A percentile compares a stretch with the other conserved stretches of the same genome.
These are phyloP conservation scores for Ochropacha duplaris DNA, from an alignment of 2,888 invertebrate genomes.

Conservation along the genomic window DNA sequence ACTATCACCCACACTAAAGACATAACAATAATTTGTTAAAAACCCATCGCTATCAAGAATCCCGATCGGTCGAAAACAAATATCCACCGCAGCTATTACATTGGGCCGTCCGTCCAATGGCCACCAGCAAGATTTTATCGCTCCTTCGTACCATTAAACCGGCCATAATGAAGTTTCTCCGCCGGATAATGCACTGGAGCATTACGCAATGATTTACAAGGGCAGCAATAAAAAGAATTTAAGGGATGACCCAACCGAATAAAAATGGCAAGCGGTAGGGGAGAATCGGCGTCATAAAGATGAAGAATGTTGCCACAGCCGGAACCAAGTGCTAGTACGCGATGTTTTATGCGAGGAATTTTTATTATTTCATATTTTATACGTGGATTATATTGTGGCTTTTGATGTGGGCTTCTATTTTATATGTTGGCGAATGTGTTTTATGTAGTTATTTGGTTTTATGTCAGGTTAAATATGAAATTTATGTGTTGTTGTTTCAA, in stretches of 20 bases:
- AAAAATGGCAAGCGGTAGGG: constrained; percentile 45
- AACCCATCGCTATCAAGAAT: constrained; percentile 16
- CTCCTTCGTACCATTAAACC: constrained; percentile 81
- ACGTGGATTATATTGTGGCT: constrained; percentile 3
- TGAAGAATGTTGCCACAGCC: constrained; percentile 67
- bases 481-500: neutral
- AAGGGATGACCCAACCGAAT: constrained; percentile 79
- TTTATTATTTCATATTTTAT: constrained; percentile 57
- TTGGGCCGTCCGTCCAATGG: constrained; percentile 42
- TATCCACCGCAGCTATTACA: constrained; percentile 45
- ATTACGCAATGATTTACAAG: constrained; percentile 82
- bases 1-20: neutral
- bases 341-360: constrained; percentile 31
- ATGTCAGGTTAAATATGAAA: neutral
- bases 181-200: constrained; percentile 79
- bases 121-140: constrained; percentile 80
- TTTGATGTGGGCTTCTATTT: constrained; percentile 5
- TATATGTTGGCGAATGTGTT: neutral
- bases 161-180: constrained; percentile 82
- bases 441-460: neutral
- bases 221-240: constrained; percentile 82
- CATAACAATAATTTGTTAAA: neutral
- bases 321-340: constrained; percentile 41
- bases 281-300: constrained; percentile 69
- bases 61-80: constrained; percentile 26